Evolutionary conservation across 2,113 vertebrate genomes (phyloP).

Genomic region (Plecotus auritus): DNA sequence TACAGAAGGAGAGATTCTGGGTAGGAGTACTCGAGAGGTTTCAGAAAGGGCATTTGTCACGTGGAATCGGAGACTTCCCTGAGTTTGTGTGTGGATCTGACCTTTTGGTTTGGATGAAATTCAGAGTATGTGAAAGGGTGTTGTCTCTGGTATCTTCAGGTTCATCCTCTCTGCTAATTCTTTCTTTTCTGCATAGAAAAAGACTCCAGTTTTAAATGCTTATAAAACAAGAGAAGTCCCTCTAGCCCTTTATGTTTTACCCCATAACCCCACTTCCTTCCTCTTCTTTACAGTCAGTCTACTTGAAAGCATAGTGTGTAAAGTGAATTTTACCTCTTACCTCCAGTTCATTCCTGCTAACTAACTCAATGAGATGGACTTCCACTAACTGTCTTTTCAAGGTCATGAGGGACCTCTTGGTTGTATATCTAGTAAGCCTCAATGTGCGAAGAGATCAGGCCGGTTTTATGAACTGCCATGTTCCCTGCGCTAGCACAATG

Average conservation of each 20-base stretch:
- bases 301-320: not conserved
- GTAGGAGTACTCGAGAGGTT: not conserved
- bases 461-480: not conserved
- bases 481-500: not conserved
- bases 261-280: not conserved
- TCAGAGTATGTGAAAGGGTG: not conserved
- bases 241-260: rapidly evolving
- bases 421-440: not conserved
- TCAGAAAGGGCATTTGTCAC: not conserved
- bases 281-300: not conserved
- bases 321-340: not conserved
- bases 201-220: not conserved
- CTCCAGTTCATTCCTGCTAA: not conserved
- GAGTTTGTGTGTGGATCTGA: not conserved
- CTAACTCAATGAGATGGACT: not conserved
- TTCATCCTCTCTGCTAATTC: not conserved
- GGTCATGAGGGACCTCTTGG: not conserved
- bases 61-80: not conserved
- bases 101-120: not conserved
- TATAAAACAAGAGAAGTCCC: not conserved
- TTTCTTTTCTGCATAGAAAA: not conserved
- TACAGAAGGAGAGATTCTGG: not conserved
- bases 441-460: not conserved
- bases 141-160: not conserved
- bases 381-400: not conserved